Evolutionary conservation across 2,113 vertebrate species (phyloP), one percentile per base, ranked within the genome.

Genomic region (Cichladusa arquata): DNA sequence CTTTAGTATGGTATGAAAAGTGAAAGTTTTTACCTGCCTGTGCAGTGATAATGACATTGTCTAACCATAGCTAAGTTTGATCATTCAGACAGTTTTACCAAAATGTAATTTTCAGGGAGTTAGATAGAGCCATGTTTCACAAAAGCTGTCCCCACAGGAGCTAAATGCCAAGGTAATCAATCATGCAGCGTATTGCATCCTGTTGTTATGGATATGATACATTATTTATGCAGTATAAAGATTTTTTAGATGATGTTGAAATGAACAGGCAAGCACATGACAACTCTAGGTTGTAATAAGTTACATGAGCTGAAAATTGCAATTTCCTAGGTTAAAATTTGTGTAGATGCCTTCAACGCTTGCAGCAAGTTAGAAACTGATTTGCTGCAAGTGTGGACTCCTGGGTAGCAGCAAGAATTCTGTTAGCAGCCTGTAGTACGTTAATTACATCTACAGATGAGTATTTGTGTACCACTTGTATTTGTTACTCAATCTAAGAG

Each of bases 151-250:
- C 88, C 93, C 79, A 80, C 45, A 85, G 78, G 86, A 90, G 47
- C 76, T 93, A 90, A 87, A 90, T 92, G 86, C 92, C 92, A 92
- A 77, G 65, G 42, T 95, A 88, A 95, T 97, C 96, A 93, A 95
- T 97, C 95, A 94, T 74, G 28, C 40, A 42, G 25, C 19, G 4
- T 53, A 51, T 72, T 90, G 40, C 69, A 40, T 92, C 64, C 70
- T 87, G 70, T 94, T 92, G 70, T 92, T 94, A 78, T 92, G 93
- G 64, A 58, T 92, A 64, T 94, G 80, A 93, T 96, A 48, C 66
- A 81, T 95, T 96, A 92, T 95, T 95, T 96, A 94, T 82, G 57
- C 73, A 69, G 28, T 56, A 70, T 93, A 93, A 96, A 90, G 88
- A 67, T 94, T 96, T 97, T 94, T 96, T 85, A 90, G 80, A 61